Evolutionary conservation across 2,888 invertebrate species (phyloP).

Genomic region (Perizoma affinitatum): DNA sequence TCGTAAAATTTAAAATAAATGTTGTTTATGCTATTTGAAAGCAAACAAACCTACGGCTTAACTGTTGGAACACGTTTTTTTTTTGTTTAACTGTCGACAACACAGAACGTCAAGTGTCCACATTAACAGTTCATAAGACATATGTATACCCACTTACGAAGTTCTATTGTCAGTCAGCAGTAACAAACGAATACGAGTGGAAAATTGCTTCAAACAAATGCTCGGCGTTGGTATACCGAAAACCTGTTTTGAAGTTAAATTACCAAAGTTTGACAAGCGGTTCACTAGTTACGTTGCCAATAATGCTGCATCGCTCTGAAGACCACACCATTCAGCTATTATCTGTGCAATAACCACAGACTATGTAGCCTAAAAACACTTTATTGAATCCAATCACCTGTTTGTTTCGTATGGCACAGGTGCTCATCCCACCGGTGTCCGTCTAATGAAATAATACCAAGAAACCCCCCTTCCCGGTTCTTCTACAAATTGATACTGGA

Average conservation of each 20-base stretch:
- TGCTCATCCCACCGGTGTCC: conserved; percentile 43
- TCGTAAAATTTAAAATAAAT: too few species aligned
- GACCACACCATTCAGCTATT: conserved; percentile 49
- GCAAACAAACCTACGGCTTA: too few species aligned
- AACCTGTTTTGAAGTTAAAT: conserved; percentile 82
- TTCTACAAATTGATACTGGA: conserved; percentile 75
- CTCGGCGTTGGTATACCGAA: conserved; percentile 61
- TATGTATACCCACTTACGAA: neutral
- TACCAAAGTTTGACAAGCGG: conserved; percentile 82
- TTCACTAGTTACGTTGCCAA: conserved; percentile 75
- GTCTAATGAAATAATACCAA: conserved; percentile 74
- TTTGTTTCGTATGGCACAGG: conserved; percentile 34
- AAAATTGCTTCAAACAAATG: conserved; percentile 57
- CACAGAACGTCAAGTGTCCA: too few species aligned
- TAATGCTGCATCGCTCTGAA: conserved; percentile 71
- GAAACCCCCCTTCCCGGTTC: conserved; percentile 55
- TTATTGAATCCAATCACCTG: conserved; percentile 14
- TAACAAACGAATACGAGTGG: conserved; percentile 14
- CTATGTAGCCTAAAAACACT: neutral
- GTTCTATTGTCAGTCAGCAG: conserved; percentile 8
- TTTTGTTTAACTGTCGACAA: too few species aligned
- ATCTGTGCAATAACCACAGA: neutral
- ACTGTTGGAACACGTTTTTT: too few species aligned
- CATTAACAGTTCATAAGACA: too few species aligned
- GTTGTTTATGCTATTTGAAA: too few species aligned